Evolutionary conservation across 2,797 vertebrate species (phyloP).

Genomic region (Thripadectes ignobilis): DNA sequence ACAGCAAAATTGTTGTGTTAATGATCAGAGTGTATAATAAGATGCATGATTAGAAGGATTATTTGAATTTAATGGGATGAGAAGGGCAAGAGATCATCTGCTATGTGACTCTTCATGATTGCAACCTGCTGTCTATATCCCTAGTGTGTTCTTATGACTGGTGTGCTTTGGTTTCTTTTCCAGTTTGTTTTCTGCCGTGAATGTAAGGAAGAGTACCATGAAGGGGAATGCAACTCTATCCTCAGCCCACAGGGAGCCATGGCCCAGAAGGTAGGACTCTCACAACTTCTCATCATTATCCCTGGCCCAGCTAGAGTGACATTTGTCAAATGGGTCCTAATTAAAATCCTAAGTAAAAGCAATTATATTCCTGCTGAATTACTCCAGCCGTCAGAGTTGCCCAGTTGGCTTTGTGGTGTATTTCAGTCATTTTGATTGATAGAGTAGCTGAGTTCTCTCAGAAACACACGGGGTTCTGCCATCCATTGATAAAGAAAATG

Average conservation of each 20-base stretch:
- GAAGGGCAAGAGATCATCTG: slow-evolving; percentile 28
- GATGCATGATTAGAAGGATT: slow-evolving; percentile 39
- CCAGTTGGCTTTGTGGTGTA: neutral
- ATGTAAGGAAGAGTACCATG: slow-evolving; percentile 84
- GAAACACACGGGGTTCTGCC: neutral
- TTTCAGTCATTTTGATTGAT: slow-evolving; percentile 32
- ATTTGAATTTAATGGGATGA: slow-evolving; percentile 41
- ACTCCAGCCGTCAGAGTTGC: neutral
- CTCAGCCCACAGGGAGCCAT: neutral
- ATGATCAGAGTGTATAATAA: slow-evolving; percentile 29
- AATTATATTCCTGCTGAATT: slow-evolving; percentile 8
- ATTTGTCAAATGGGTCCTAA: slow-evolving; percentile 18
- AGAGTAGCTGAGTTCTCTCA: slow-evolving; percentile 11
- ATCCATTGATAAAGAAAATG: neutral
- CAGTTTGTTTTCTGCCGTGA: slow-evolving; percentile 86
- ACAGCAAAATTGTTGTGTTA: slow-evolving; percentile 34
- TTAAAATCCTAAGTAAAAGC: slow-evolving; percentile 33
- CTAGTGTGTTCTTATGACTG: slow-evolving; percentile 21
- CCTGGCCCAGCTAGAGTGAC: neutral
- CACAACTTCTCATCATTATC: neutral
- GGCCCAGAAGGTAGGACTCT: slow-evolving; percentile 61
- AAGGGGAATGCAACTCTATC: slow-evolving; percentile 72
- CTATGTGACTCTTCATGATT: neutral
- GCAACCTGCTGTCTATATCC: slow-evolving; percentile 14
- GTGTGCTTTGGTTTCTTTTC: slow-evolving; percentile 28